Conservation (phyloP, 2,113 vertebrate genomes). For the Hystrix cristata region DNA sequence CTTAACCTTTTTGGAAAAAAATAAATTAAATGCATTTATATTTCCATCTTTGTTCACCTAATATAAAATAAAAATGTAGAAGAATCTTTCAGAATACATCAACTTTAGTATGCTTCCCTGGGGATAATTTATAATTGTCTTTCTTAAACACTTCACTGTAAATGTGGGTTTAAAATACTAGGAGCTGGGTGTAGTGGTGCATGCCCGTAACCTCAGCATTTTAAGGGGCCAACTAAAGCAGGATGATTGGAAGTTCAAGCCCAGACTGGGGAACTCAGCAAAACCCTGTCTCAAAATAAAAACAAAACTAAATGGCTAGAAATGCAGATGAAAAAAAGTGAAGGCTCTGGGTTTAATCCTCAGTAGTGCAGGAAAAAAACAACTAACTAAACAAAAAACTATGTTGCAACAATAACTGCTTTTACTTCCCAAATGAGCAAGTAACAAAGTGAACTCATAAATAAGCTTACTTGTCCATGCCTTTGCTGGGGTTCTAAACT, state of each 20-base stretch:
- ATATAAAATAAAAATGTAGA: conserved; percentile 16
- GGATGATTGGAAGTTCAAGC: neutral
- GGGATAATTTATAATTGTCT: neutral
- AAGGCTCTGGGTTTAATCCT: neutral
- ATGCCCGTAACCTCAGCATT: neutral
- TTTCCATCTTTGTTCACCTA: neutral
- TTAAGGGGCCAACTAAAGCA: neutral
- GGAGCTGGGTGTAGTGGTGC: neutral
- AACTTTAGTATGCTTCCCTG: neutral
- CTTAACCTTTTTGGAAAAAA: neutral
- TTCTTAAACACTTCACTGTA: conserved; percentile 8
- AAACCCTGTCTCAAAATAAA: neutral
- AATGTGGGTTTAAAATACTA: conserved; percentile 39
- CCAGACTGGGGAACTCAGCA: neutral
- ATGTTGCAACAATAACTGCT: neutral
- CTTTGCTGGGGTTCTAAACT: neutral
- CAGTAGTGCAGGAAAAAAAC: neutral
- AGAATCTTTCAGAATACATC: neutral
- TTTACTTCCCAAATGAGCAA: neutral
- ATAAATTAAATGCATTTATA: neutral
- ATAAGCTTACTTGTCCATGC: neutral
- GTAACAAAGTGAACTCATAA: neutral
- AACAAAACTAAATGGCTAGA: neutral
- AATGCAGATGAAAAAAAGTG: neutral
- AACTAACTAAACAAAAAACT: neutral